Conservation (phyloP, 2,113 vertebrate species). For the Rhadina sibilatrix region DNA sequence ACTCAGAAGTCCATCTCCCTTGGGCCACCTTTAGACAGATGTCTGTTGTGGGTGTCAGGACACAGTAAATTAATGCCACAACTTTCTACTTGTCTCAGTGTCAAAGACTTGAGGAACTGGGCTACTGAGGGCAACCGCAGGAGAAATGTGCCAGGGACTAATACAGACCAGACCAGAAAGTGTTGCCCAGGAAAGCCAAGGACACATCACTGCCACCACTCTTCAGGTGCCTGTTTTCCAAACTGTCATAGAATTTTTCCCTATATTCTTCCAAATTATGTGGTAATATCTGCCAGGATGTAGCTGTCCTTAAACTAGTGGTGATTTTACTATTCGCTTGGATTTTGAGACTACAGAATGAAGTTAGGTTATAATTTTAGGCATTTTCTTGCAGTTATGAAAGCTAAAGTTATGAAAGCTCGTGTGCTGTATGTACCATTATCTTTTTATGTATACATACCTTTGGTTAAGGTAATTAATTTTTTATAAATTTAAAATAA, state of each 20-base stretch:
- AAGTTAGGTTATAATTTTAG: not conserved
- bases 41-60: not conserved
- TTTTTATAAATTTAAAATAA: not conserved
- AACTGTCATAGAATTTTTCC: rapidly evolving
- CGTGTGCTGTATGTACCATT: too few relatives aligned
- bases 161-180: not conserved
- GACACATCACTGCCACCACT: rapidly evolving
- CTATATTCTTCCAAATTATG: not conserved
- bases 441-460: not conserved
- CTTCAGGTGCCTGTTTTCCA: not conserved
- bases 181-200: not conserved
- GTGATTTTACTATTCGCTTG: not conserved
- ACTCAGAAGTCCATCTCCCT: not conserved
- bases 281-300: rapidly evolving
- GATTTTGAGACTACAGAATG: not conserved
- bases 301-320: not conserved
- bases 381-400: not conserved
- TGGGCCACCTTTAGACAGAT: not conserved
- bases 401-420: not conserved
- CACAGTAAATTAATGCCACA: not conserved
- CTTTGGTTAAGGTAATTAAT: not conserved
- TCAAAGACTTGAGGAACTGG: not conserved
- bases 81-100: not conserved
- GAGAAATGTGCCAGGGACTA: not conserved
- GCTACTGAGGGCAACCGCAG: not conserved